Evolutionary conservation across 2,888 invertebrate genomes (phyloP).

Genomic region (Melipona bicolor): DNA sequence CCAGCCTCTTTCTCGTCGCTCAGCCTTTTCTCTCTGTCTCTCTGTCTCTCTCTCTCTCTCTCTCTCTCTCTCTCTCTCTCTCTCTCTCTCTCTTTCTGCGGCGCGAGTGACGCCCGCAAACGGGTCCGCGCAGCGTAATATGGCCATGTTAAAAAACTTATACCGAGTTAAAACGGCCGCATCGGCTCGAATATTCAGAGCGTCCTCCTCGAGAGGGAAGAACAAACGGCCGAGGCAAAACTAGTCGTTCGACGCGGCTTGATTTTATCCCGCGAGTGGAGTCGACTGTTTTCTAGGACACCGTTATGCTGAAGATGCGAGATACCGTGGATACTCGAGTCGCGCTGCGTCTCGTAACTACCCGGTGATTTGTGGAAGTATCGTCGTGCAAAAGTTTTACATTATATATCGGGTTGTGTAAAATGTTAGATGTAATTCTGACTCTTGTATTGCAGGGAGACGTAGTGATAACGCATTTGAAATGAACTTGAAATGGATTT

Average conservation of each 20-base stretch:
- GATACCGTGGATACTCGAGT: background rate
- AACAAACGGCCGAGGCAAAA: slow-evolving; percentile 21
- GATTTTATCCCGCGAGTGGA: slow-evolving; percentile 18
- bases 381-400: background rate
- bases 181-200: slow-evolving; percentile 25
- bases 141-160: slow-evolving; percentile 77
- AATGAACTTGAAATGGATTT: too few species aligned
- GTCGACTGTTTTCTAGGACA: slow-evolving; percentile 16
- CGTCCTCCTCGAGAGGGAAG: slow-evolving; percentile 20
- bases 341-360: background rate
- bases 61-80: slow-evolving; percentile 11
- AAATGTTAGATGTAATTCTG: background rate
- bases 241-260: slow-evolving; percentile 21
- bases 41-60: slow-evolving; percentile 25
- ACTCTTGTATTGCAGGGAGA: too few species aligned
- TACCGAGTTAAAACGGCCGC: slow-evolving; percentile 63
- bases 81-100: slow-evolving; percentile 20
- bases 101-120: slow-evolving; percentile 46
- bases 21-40: slow-evolving; percentile 48
- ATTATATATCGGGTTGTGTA: background rate
- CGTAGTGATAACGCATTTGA: too few species aligned
- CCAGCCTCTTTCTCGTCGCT: slow-evolving; percentile 9
- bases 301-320: background rate
- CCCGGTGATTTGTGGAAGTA: background rate
- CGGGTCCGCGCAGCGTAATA: slow-evolving; percentile 72